Conservation (phyloP, 2,888 invertebrate species). For the Cancer borealis region DNA sequence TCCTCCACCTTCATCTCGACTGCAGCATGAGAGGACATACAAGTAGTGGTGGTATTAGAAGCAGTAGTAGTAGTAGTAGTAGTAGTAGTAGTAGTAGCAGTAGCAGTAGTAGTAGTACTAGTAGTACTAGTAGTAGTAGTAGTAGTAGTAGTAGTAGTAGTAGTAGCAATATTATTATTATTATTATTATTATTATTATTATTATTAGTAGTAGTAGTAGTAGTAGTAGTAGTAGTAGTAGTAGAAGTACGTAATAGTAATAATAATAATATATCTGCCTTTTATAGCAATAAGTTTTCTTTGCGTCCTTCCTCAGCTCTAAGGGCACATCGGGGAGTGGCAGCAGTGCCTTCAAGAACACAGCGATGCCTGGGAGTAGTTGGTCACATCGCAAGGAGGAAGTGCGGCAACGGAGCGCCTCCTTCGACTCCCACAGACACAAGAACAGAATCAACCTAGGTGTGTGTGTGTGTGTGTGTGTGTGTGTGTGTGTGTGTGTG, state of each 20-base stretch:
- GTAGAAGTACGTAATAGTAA: not conserved
- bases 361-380: not conserved
- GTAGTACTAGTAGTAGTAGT: too few species aligned
- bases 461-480: conserved; percentile 40
- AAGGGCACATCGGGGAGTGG: not conserved
- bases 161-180: too few species aligned
- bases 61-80: too few species aligned
- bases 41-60: too few species aligned
- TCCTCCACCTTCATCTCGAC: too few species aligned
- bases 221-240: not conserved
- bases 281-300: not conserved
- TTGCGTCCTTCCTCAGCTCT: not conserved
- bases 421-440: conserved; percentile 53
- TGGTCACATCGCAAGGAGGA: conserved; percentile 67
- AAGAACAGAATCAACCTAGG: conserved; percentile 66
- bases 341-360: not conserved
- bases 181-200: too few species aligned
- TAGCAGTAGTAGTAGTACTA: too few species aligned
- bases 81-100: too few species aligned
- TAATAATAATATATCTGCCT: not conserved
- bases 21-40: too few species aligned
- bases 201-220: not conserved
- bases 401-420: conserved; percentile 41
- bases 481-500: not conserved
- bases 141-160: too few species aligned